Evolutionary conservation across 2,113 vertebrate genomes (phyloP).

Genomic region (Odontophorus gujanensis): DNA sequence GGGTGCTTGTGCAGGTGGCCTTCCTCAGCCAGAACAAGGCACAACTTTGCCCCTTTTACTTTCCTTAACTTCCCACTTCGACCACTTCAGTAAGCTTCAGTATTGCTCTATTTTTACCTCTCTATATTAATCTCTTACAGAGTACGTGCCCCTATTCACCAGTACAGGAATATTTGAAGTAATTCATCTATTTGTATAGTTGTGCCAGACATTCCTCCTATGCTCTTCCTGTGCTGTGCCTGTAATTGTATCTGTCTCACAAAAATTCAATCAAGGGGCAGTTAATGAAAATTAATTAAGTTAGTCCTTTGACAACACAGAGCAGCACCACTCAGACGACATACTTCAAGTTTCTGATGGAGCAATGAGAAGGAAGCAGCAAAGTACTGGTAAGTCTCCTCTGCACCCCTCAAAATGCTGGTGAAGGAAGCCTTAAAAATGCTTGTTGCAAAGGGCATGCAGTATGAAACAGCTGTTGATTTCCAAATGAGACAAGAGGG

Average conservation of each 20-base stretch:
- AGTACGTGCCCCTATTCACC: not conserved
- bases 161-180: conserved; percentile 28
- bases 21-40: not conserved
- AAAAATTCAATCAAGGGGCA: conserved; percentile 57
- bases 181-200: conserved; percentile 45
- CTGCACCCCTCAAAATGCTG: not conserved
- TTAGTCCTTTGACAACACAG: conserved; percentile 29
- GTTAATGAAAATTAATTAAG: conserved; percentile 64
- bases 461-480: not conserved
- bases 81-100: not conserved
- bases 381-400: not conserved
- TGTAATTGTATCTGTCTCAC: conserved; percentile 57
- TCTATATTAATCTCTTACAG: not conserved
- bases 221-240: conserved; percentile 50
- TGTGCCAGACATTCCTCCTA: conserved; percentile 40
- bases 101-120: not conserved
- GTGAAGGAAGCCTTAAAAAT: not conserved
- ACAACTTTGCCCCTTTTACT: not conserved
- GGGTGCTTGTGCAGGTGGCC: not conserved
- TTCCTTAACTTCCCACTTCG: not conserved
- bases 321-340: not conserved
- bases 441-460: not conserved
- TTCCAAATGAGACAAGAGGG: not conserved
- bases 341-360: not conserved
- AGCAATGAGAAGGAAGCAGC: not conserved